A percentile compares a stretch with the other conserved stretches of the same genome.
phyloP scores from a whole-genome alignment of 2,888 invertebrate species.

The Gasteruption jaculator region DNA sequence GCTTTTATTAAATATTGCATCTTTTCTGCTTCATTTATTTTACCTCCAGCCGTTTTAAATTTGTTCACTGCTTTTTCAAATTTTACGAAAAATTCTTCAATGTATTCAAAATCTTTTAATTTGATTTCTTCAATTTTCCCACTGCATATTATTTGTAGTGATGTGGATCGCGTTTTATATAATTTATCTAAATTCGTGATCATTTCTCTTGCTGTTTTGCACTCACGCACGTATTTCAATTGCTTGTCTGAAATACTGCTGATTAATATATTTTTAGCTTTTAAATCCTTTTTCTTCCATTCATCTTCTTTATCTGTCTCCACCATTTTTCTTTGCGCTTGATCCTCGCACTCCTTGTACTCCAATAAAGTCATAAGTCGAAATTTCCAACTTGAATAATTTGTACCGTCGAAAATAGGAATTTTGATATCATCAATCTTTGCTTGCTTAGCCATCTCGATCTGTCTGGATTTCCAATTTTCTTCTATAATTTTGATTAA shows the following conservation, averaged over 20 bases:
- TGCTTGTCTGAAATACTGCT: conserved; percentile 20
- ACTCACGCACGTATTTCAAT: conserved; percentile 20
- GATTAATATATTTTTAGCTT: conserved; percentile 21
- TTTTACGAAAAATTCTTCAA: conserved; percentile 23
- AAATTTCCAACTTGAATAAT: conserved; percentile 21
- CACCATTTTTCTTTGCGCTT: conserved; percentile 13
- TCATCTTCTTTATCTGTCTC: conserved; percentile 5
- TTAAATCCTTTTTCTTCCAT: conserved; percentile 21
- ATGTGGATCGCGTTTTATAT: conserved; percentile 22
- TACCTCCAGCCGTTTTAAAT: conserved; percentile 26
- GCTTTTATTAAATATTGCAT: conserved; percentile 27
- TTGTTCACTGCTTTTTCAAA: conserved; percentile 28
- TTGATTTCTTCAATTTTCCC: conserved; percentile 21
- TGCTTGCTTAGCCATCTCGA: conserved; percentile 12
- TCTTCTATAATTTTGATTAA: conserved; percentile 1
- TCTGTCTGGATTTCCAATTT: background rate
- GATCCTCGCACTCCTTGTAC: conserved; percentile 20
- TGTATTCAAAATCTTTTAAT: conserved; percentile 22
- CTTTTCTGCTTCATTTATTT: conserved; percentile 23
- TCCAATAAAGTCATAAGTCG: conserved; percentile 18
- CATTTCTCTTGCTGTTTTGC: conserved; percentile 20
- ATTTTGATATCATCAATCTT: conserved; percentile 18
- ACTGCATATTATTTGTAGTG: conserved; percentile 23
- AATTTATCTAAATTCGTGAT: conserved; percentile 22
- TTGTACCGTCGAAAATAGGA: conserved; percentile 18